Conservation (phyloP, 2,797 vertebrate genomes). For the Pelochelys cantorii region DNA sequence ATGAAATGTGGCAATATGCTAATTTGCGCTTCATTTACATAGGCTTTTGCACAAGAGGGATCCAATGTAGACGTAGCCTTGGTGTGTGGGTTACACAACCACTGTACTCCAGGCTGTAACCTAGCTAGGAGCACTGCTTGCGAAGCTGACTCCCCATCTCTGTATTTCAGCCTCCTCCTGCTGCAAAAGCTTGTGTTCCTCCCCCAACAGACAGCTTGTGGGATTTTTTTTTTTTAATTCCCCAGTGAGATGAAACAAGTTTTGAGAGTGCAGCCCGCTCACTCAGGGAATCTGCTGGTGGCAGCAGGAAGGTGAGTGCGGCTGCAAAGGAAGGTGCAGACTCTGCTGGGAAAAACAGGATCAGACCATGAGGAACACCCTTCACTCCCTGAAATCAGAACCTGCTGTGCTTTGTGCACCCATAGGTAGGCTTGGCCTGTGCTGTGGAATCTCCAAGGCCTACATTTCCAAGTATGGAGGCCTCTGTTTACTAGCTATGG, state of each 20-base stretch:
- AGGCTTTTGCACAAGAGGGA: too few relatives aligned
- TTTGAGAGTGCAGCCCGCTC: neutral
- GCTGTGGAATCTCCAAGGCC: neutral
- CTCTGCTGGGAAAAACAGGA: neutral
- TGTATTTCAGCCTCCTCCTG: neutral
- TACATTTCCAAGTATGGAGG: neutral
- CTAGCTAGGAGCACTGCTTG: neutral
- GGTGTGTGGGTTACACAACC: too few relatives aligned
- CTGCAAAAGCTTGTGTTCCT: neutral
- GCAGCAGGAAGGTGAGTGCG: neutral
- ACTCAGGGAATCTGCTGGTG: neutral
- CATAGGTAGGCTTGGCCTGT: neutral
- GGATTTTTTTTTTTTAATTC: too few relatives aligned
- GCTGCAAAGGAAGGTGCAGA: neutral
- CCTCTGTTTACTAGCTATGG: neutral
- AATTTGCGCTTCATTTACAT: too few relatives aligned
- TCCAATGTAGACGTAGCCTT: too few relatives aligned
- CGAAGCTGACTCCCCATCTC: neutral
- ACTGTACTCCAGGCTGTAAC: neutral
- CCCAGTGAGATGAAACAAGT: neutral
- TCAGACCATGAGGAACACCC: neutral
- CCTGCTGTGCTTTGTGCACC: neutral
- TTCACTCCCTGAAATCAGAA: rapidly evolving
- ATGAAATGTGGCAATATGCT: too few relatives aligned
- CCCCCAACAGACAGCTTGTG: too few relatives aligned